Conservation (phyloP, 2,888 invertebrate genomes). For the Hipparchia semele region DNA sequence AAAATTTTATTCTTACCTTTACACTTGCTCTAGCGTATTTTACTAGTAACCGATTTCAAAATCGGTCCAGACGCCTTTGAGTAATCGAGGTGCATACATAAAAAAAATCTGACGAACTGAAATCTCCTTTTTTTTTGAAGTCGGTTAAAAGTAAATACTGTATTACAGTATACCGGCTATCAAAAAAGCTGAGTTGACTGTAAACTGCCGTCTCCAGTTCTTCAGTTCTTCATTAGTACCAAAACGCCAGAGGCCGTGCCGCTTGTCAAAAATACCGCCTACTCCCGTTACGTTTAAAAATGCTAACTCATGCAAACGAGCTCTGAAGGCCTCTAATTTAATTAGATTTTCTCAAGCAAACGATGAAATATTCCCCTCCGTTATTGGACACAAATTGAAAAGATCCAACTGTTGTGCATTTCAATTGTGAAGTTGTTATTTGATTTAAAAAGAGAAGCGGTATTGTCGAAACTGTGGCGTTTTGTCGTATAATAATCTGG, state of each 20-base stretch:
- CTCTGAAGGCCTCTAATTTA: constrained; percentile 71
- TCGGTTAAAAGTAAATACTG: too few species aligned
- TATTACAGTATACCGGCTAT: neutral
- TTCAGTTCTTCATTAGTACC: constrained; percentile 31
- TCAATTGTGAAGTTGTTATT: constrained; percentile 63
- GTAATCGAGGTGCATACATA: too few species aligned
- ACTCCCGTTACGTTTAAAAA: constrained; percentile 71
- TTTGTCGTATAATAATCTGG: neutral
- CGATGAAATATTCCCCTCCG: constrained; percentile 66
- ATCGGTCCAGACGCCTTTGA: too few species aligned
- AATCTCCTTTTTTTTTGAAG: too few species aligned
- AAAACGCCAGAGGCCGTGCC: constrained; percentile 32
- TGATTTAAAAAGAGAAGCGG: constrained; percentile 50
- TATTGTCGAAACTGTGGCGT: constrained; percentile 33
- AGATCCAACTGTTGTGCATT: constrained; percentile 66
- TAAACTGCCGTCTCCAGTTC: constrained; percentile 10
- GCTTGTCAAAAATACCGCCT: constrained; percentile 48
- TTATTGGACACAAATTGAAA: constrained; percentile 71
- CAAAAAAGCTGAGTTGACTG: constrained; percentile 2
- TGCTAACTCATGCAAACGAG: constrained; percentile 82
- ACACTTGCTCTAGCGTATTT: too few species aligned
- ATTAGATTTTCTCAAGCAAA: constrained; percentile 72
- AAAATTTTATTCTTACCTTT: too few species aligned
- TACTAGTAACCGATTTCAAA: too few species aligned
- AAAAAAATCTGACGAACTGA: too few species aligned